phyloP scores from a whole-genome alignment of 2,797 vertebrate genomes.

The Cryptoprocta ferox region DNA sequence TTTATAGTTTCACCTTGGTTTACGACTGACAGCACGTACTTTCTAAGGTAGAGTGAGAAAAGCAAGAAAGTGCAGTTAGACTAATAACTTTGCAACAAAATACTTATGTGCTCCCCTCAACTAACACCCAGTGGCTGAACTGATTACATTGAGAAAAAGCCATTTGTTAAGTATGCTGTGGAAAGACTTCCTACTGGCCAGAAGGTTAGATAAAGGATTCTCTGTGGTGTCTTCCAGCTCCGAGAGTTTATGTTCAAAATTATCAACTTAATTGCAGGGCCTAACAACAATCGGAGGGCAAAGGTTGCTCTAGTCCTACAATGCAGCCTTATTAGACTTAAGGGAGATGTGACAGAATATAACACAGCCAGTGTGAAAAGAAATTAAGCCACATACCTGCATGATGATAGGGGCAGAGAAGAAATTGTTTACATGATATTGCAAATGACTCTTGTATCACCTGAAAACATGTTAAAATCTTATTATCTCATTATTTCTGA shows the following conservation, averaged over 20 bases:
- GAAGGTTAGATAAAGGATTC: not conserved
- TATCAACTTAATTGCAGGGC: not conserved
- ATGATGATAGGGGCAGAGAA: not conserved
- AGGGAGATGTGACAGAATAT: not conserved
- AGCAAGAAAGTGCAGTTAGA: not conserved
- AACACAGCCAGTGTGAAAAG: not conserved
- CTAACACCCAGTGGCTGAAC: not conserved
- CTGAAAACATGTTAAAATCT: not conserved
- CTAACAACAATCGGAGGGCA: not conserved
- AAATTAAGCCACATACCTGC: not conserved
- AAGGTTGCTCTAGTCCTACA: not conserved
- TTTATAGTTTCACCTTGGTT: not conserved
- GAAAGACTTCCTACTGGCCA: not conserved
- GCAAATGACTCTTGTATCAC: not conserved
- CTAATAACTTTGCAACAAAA: not conserved
- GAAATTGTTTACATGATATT: not conserved
- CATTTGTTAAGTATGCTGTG: not conserved
- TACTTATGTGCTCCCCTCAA: not conserved
- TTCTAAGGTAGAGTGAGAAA: not conserved
- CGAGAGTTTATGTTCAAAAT: not conserved
- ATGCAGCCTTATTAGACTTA: not conserved
- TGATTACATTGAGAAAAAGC: not conserved
- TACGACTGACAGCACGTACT: not conserved
- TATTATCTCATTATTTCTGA: not conserved
- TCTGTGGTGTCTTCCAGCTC: not conserved